Evolutionary conservation across 2,797 vertebrate species (phyloP).

Genomic region (Gallinago nigripennis): DNA sequence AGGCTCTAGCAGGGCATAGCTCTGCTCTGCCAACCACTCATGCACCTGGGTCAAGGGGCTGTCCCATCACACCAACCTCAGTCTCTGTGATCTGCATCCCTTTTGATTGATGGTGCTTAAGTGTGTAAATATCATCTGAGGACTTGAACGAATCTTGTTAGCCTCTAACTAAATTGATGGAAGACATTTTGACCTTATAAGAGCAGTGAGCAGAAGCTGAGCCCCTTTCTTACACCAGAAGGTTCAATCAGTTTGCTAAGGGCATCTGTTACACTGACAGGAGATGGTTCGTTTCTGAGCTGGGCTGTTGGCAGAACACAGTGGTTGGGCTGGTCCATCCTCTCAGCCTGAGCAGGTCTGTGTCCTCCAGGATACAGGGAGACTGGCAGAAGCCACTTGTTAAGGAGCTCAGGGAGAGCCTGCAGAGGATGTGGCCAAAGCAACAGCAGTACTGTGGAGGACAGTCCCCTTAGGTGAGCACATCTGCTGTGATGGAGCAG

Average conservation of each 20-base stretch:
- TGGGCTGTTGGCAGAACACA: fast-evolving
- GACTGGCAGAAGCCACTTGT: fast-evolving
- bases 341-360: not conserved
- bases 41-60: not conserved
- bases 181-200: not conserved
- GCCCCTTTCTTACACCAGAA: not conserved
- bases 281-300: not conserved
- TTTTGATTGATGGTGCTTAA: not conserved
- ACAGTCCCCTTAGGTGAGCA: not conserved
- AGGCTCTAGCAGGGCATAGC: not conserved
- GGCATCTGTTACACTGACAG: fast-evolving
- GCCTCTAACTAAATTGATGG: not conserved
- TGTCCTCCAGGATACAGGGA: not conserved
- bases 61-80: fast-evolving
- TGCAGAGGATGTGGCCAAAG: not conserved
- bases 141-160: not conserved
- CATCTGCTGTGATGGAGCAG: not conserved
- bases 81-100: not conserved
- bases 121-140: not conserved
- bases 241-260: fast-evolving
- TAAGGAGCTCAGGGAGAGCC: not conserved
- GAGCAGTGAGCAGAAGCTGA: not conserved
- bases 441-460: not conserved
- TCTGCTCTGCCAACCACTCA: fast-evolving
- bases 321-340: fast-evolving